phyloP scores from a whole-genome alignment of 2,888 invertebrate species.

The Laspeyria flexula region DNA sequence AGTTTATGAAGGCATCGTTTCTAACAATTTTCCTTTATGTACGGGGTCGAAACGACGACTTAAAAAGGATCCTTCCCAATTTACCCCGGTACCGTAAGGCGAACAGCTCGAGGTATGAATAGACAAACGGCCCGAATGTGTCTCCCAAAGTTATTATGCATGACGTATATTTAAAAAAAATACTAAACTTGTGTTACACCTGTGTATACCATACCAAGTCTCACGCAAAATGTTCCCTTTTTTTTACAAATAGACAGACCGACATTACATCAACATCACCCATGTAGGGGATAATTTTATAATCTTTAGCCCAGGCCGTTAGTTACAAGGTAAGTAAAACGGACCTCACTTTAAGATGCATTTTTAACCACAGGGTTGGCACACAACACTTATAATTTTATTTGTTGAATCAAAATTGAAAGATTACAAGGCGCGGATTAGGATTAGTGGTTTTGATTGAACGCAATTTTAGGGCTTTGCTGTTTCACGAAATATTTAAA shows the following conservation, averaged over 20 bases:
- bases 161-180: no score
- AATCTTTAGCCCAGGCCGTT: conserved; percentile 62
- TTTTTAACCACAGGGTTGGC: conserved; percentile 71
- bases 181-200: no score
- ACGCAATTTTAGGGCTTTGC: conserved; percentile 38
- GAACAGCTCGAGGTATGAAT: no score
- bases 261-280: conserved; percentile 24
- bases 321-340: conserved; percentile 62
- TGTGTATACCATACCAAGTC: no score
- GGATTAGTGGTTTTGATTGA: conserved; percentile 55
- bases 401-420: conserved; percentile 68
- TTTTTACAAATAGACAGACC: conserved; percentile 28
- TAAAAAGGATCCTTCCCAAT: no score
- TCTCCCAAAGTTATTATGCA: no score
- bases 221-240: no score
- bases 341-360: conserved; percentile 66
- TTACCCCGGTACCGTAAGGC: no score
- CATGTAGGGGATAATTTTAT: conserved; percentile 61
- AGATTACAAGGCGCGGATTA: conserved; percentile 63
- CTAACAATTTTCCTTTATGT: no score
- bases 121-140: no score
- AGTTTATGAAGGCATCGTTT: no score
- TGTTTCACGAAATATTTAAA: conserved; percentile 50
- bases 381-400: conserved; percentile 56
- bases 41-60: no score